phyloP scores from a whole-genome alignment of 2,888 invertebrate genomes.

The Auanema freiburgensis region DNA sequence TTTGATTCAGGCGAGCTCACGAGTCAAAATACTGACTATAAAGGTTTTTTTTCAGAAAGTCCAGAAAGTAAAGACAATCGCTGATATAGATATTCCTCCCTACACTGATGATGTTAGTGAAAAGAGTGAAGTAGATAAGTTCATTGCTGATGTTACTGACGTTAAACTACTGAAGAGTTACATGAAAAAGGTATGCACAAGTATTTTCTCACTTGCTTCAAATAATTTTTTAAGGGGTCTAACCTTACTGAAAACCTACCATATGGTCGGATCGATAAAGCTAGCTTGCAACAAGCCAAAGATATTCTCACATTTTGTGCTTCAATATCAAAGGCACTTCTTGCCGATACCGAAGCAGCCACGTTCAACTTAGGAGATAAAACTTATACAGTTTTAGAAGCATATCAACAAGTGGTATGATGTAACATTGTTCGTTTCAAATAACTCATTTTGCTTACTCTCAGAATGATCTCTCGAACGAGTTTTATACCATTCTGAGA shows the following conservation, averaged over 20 bases:
- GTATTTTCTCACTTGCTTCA: not conserved
- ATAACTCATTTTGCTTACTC: slow-evolving; percentile 11
- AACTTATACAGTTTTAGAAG: slow-evolving; percentile 13
- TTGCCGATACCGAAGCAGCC: slow-evolving; percentile 23
- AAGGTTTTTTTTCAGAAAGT: slow-evolving; percentile 45
- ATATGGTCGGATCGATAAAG: slow-evolving; percentile 39
- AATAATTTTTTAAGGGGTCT: not conserved
- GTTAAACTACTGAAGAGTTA: slow-evolving; percentile 32
- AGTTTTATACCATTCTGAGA: slow-evolving; percentile 65
- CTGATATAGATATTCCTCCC: too few species aligned
- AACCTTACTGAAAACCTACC: slow-evolving; percentile 9
- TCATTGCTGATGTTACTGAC: slow-evolving; percentile 66
- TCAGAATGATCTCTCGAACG: slow-evolving; percentile 65
- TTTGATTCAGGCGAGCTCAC: slow-evolving; percentile 62
- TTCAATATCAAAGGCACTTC: slow-evolving; percentile 18
- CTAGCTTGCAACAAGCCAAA: slow-evolving; percentile 29
- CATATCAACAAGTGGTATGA: slow-evolving; percentile 17
- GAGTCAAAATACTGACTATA: not conserved
- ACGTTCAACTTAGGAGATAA: slow-evolving; percentile 16
- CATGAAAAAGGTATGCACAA: not conserved
- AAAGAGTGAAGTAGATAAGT: slow-evolving; percentile 15
- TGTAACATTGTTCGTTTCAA: not conserved
- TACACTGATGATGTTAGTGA: too few species aligned
- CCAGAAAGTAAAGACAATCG: not conserved
- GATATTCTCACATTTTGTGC: slow-evolving; percentile 19